Evolutionary conservation across 23 tunicate species (phyloP), one percentile per base, ranked within the genome.

Genomic region (Styela clava): DNA sequence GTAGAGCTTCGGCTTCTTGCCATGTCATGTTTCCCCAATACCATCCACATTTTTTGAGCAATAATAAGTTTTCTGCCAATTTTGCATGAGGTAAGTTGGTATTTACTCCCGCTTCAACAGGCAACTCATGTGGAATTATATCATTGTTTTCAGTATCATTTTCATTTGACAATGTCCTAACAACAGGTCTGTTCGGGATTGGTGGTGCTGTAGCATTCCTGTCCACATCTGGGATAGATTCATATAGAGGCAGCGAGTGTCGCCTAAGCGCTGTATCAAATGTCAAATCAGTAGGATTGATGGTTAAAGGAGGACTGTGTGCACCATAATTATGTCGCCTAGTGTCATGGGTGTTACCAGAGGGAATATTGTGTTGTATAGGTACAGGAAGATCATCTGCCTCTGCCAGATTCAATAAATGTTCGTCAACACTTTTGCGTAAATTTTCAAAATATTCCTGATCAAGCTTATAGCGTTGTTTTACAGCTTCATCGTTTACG

Each of bases 1-100:
- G 86, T 88, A 93, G 74, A 12, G 79, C 26, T 82, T 93, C 98
- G 0, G 98, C 98, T 62, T 93, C 98, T 84, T 93, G 84, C 98
- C 98, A 93, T 3, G 86, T 63, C 89, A 93, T 84, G 52, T 93
- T 78, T 9, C 94, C 93, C 98, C 98, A 93, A 65, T 93, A 93
- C 98, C 98, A 93, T 21, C 90, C 93, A 81, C 90, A 84, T 28
- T 32, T 56, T 71, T 93, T 93, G 19, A 93, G 68, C 12, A 61
- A 30, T 18, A 73, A 77, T 64, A 93, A 69, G 71, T 87, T 93
- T 27, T 84, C 37, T 16, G 83, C 74, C 24, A 88, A 85, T 23
- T 83, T 76, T 64, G 65, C 81, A 21, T 56, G 33, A 2, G 31
- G 63, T 1, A 84, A 35, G 20, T 64, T 63, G 3, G 79, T 61